phyloP scores from a whole-genome alignment of 2,888 invertebrate genomes.

The Agriopis marginaria region DNA sequence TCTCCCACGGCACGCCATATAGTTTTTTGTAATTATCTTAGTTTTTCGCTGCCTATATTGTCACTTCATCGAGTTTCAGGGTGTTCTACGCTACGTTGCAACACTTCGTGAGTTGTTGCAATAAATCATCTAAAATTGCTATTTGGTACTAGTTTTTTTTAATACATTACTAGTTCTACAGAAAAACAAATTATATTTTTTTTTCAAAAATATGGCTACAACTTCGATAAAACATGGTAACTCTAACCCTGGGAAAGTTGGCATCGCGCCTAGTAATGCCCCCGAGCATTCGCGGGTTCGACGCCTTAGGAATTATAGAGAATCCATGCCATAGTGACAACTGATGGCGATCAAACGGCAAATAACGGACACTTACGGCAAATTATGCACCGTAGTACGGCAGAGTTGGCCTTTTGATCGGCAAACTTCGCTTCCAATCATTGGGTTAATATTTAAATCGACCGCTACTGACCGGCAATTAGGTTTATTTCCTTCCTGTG shows the following conservation, averaged over 20 bases:
- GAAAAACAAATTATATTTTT: too few species aligned
- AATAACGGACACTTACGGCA: conserved; percentile 29
- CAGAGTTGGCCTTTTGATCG: conserved; percentile 32
- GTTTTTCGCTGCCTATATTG: too few species aligned
- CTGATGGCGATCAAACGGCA: conserved; percentile 34
- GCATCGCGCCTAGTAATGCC: conserved; percentile 45
- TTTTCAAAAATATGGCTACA: too few species aligned
- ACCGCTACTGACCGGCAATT: conserved; percentile 28
- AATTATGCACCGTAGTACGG: conserved; percentile 32
- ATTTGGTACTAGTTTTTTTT: too few species aligned
- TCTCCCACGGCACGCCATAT: too few species aligned
- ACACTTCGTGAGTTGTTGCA: too few species aligned
- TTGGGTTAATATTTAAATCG: conserved; percentile 34
- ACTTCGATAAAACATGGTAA: conserved; percentile 5
- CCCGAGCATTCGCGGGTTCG: conserved; percentile 40
- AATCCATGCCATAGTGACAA: conserved; percentile 40
- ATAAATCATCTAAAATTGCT: too few species aligned
- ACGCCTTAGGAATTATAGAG: conserved; percentile 43
- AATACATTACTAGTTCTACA: too few species aligned
- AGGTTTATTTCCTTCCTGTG: conserved; percentile 27
- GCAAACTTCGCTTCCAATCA: conserved; percentile 13
- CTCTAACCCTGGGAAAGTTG: conserved; percentile 51
- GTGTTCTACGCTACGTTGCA: too few species aligned
- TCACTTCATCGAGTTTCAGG: too few species aligned
- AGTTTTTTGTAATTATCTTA: too few species aligned